Conservation (phyloP, 2,888 invertebrate species). For the Rhingia campestris region DNA sequence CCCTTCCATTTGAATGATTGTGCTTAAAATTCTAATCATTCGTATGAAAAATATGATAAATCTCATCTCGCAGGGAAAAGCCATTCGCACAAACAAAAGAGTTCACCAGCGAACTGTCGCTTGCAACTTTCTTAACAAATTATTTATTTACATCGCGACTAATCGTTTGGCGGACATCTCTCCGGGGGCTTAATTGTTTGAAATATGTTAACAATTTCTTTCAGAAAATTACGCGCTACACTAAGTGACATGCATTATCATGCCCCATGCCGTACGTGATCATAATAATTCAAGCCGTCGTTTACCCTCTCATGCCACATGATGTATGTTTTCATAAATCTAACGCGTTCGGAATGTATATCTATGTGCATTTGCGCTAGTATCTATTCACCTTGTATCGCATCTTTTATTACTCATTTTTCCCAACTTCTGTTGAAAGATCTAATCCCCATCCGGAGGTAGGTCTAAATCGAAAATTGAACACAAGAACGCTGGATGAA, state of each 20-base stretch:
- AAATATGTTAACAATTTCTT: constrained; percentile 43
- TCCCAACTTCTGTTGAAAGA: constrained; percentile 50
- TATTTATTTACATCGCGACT: constrained; percentile 15
- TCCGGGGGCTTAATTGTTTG: constrained; percentile 35
- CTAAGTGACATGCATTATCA: constrained; percentile 35
- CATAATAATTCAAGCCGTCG: constrained; percentile 43
- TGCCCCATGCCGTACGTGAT: constrained; percentile 53
- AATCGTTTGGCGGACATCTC: constrained; percentile 34
- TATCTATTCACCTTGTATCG: constrained; percentile 32
- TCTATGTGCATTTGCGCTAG: constrained; percentile 6
- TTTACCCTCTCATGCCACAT: constrained; percentile 17
- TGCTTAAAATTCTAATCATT: not conserved
- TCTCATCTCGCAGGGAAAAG: not conserved
- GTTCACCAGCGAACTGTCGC: constrained; percentile 41
- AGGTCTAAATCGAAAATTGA: constrained; percentile 50
- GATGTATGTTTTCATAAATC: constrained; percentile 11
- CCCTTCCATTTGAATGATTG: too few species aligned
- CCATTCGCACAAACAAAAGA: constrained; percentile 44
- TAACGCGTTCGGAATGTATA: constrained; percentile 28
- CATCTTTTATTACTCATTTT: constrained; percentile 11
- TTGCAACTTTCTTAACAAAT: constrained; percentile 23
- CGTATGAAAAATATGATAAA: not conserved
- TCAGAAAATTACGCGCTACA: constrained; percentile 41
- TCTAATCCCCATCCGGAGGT: constrained; percentile 20
- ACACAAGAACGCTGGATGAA: constrained; percentile 32